Percentiles rank a stretch among this genome's conserved stretches.
Evolutionary conservation across 2,888 invertebrate species (phyloP).

Genomic region (Drosophila mimica): DNA sequence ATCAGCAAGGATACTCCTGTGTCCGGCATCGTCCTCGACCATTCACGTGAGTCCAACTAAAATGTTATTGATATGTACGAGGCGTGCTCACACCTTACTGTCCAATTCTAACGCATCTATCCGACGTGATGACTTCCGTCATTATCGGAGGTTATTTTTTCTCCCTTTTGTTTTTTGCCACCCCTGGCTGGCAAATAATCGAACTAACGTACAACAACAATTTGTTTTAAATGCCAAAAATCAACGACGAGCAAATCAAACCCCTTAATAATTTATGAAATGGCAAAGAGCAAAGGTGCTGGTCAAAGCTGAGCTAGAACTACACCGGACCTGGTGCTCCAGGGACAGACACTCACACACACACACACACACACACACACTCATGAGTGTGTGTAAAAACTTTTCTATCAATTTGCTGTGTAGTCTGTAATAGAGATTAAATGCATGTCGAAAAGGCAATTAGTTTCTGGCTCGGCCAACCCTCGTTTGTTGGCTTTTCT

Average conservation of each 20-base stretch:
- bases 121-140: slow-evolving; percentile 74
- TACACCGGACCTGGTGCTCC: slow-evolving; percentile 34
- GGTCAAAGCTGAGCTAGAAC: slow-evolving; percentile 4
- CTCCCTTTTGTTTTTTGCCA: slow-evolving; percentile 4
- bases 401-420: slow-evolving; percentile 69
- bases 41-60: slow-evolving; percentile 56
- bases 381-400: slow-evolving; percentile 33
- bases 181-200: slow-evolving; percentile 71
- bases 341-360: slow-evolving; percentile 28
- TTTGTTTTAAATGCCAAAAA: slow-evolving; percentile 80
- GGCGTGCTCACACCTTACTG: slow-evolving; percentile 74
- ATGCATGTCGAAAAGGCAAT: slow-evolving; percentile 84
- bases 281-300: slow-evolving; percentile 59
- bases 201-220: slow-evolving; percentile 79
- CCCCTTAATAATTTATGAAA: slow-evolving; percentile 80
- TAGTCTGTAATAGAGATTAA: slow-evolving; percentile 83
- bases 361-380: not conserved
- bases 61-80: slow-evolving; percentile 74
- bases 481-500: slow-evolving; percentile 23
- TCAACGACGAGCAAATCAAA: slow-evolving; percentile 57
- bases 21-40: not conserved
- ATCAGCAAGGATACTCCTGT: slow-evolving; percentile 2
- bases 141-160: slow-evolving; percentile 54
- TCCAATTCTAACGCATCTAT: slow-evolving; percentile 45
- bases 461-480: slow-evolving; percentile 71